Evolutionary conservation across 1,140 invertebrate genomes (phyloP), one percentile per base, ranked within the genome.

Genomic region (Idris sp.): DNA sequence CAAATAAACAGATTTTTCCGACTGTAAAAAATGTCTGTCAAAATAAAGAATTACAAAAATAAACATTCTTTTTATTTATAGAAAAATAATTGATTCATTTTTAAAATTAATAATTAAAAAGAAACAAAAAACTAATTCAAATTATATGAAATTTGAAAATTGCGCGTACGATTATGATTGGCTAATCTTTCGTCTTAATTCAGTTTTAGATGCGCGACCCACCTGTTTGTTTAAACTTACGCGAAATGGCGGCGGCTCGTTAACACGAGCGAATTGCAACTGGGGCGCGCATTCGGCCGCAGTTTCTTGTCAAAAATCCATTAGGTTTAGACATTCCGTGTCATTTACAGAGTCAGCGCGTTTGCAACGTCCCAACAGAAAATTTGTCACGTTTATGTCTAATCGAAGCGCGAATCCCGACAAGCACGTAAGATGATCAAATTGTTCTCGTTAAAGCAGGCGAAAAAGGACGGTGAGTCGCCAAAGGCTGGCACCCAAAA

Each of bases 361-460:
- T 49, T 31, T 51, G 35, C 35, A 35, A 67, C 14, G 36, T 48
- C 28, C 26, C 44, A 49, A 46, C 7, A 14, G 68, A 26, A 44
- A 68, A 76, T 53, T 75, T 10, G 7, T n/a, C 10, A 36, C 49
- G 58, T 80, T 76, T 81, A 81, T 79, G 79, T 44, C 69, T 75
- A 71, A 54, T 72, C 40, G 26, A 2, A 43, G 46, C 58, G 56
- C 54, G 33, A 46, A n/a, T 31, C 48, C 13, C 15, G 8, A 61
- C 22, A 58, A 62, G 72, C 62, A 58, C 53, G 59, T 83, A 89
- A 84, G 81, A 98, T 98, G 97, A 98, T 98, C 87, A 98, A 98
- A 92, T 91, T 98, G 89, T 98, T 98, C 91, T 97, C 96, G 49
- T 89, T 98, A 81, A 98, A 98, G 90, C 96, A 98, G 90, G 96